Base-by-base conservation (phyloP, 2,797 vertebrate genomes). In the Dryobates pubescens region DNA sequence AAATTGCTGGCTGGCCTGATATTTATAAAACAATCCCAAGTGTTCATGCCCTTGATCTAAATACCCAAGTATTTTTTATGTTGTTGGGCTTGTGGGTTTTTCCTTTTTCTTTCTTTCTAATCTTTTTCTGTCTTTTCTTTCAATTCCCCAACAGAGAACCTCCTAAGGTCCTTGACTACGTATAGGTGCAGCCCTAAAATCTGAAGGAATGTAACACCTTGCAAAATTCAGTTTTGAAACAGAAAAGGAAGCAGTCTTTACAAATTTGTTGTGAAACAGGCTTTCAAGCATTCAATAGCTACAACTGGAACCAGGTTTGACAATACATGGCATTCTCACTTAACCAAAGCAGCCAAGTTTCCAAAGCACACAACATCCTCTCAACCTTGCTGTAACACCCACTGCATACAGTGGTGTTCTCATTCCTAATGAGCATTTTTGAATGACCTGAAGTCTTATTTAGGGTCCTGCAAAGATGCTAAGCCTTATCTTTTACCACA, bases 1-100 rank as follows among this genome's bases (percentile, higher is more conserved):
- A 93, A 90, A 88, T 26, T 58, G n/a, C 54, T 81, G 75, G 34
- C 84, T 69, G 30, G 56, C 10, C 22, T 89, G 76, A 15, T 6
- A 7, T 87, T 87, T 78, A 64, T 36, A 61, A 88, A 92, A 47
- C 8, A 30, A 54, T 90, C 59, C 74, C 79, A 59, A 57, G 56
- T 71, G 24, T 47, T 76, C 54, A 30, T 4, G 51, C 9, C 41
- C 41, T 73, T 61, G 19, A 72, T 70, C 49, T 64, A 73, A 92
- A 70, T 30, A 81, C 8, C 24, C 22, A 70, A 19, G 38, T 20
- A 1, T 65, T 64, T 51, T 71, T 51, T 2, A 26, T 61, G 64
- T 82, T 38, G 13, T 29, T 51, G 26, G 27, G 16, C 17, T 56
- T 17, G 54, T 22, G 22, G 22, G 23, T 49, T 49, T 49, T 22